Conservation (phyloP, 2,113 vertebrate genomes). For the Dryoscopus gambensis region DNA sequence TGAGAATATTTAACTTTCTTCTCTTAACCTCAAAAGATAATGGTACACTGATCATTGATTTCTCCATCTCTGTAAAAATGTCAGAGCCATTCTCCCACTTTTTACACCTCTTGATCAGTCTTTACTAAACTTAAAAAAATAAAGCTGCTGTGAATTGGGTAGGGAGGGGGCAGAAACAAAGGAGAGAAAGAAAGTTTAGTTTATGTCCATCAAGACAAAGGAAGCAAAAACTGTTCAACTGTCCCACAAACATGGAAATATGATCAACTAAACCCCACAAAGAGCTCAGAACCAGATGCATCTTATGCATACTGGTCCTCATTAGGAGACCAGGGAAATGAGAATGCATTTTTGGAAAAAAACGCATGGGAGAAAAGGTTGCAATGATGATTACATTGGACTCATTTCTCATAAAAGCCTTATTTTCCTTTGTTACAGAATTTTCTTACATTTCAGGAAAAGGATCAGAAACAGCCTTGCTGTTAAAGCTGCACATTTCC, state of each 20-base stretch:
- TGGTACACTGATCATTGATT: background rate
- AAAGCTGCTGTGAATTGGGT: background rate
- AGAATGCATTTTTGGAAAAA: background rate
- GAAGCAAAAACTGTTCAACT: background rate
- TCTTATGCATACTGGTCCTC: background rate
- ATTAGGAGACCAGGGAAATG: background rate
- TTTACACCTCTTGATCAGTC: background rate
- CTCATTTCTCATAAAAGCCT: background rate
- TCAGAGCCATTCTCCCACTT: background rate
- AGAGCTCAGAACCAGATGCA: background rate
- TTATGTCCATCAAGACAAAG: background rate
- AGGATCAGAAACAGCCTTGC: background rate
- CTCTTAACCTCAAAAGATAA: background rate
- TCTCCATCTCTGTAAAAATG: background rate
- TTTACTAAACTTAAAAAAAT: background rate
- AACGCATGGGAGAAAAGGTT: background rate
- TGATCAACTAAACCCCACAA: background rate
- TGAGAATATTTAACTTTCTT: background rate
- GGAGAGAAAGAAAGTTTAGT: background rate
- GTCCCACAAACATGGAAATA: background rate
- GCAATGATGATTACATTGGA: background rate
- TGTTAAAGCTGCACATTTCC: background rate
- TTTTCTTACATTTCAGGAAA: background rate
- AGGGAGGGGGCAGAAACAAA: background rate
- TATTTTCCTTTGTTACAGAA: background rate